phyloP scores from a whole-genome alignment of 2,113 vertebrate genomes.

The Siniperca chuatsi region DNA sequence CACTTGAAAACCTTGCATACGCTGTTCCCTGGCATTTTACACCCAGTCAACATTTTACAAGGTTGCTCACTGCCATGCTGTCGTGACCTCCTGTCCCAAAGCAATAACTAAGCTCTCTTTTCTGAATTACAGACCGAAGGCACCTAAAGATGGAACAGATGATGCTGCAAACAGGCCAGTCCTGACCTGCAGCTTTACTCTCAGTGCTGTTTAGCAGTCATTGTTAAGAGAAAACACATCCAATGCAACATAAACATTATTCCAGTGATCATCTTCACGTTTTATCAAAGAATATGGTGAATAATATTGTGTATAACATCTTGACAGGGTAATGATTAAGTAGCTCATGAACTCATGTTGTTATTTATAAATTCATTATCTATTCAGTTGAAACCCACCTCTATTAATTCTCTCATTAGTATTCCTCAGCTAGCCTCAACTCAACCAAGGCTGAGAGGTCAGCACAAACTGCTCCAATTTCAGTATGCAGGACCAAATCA shows the following conservation, averaged over 20 bases:
- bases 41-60: slow-evolving; percentile 71
- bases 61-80: slow-evolving; percentile 55
- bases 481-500: slow-evolving; percentile 14
- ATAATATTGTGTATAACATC: background rate
- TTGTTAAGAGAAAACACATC: slow-evolving; percentile 6
- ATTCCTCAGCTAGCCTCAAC: slow-evolving; percentile 37
- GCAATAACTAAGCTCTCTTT: slow-evolving; percentile 58
- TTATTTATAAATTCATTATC: slow-evolving; percentile 33
- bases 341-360: background rate
- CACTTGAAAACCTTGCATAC: slow-evolving; percentile 62
- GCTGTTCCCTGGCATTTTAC: slow-evolving; percentile 66
- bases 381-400: slow-evolving; percentile 31
- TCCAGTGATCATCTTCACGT: background rate
- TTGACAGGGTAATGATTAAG: background rate
- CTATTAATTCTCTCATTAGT: slow-evolving; percentile 52
- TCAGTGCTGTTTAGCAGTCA: background rate
- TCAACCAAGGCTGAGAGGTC: slow-evolving; percentile 40
- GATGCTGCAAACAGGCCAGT: slow-evolving; percentile 45
- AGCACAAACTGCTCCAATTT: slow-evolving; percentile 36
- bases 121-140: slow-evolving; percentile 63
- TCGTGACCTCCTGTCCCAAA: slow-evolving; percentile 54
- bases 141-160: slow-evolving; percentile 39
- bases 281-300: background rate
- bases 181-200: slow-evolving; percentile 43
- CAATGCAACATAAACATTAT: background rate